These are phyloP conservation scores for Cynaeus angustus DNA, from an alignment of 2,888 invertebrate genomes.

Conservation along the genomic window DNA sequence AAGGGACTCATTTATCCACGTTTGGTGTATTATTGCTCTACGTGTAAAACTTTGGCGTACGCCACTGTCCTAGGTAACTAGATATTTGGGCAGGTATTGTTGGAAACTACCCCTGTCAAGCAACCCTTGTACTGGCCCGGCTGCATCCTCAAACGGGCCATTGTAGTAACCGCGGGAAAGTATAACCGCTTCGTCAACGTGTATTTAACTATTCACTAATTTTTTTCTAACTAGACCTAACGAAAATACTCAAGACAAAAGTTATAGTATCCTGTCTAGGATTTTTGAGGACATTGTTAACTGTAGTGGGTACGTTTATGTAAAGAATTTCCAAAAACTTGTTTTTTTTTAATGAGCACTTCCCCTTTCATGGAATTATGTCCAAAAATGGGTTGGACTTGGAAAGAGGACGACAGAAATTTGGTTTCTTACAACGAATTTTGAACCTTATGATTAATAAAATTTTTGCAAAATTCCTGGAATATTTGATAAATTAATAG, in stretches of 20 bases:
- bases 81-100: constrained; percentile 61
- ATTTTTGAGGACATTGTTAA: constrained; percentile 28
- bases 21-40: too few species aligned
- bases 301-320: background rate
- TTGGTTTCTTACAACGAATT: too few species aligned
- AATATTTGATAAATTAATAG: constrained; percentile 14
- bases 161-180: constrained; percentile 63
- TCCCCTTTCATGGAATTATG: constrained; percentile 20
- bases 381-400: background rate
- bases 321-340: constrained; percentile 20
- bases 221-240: constrained; percentile 35
- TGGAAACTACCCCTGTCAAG: constrained; percentile 57
- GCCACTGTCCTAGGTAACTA: constrained; percentile 61
- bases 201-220: constrained; percentile 41
- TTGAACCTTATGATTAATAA: too few species aligned
- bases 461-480: background rate
- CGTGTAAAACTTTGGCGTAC: constrained; percentile 47
- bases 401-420: background rate
- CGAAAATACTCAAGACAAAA: constrained; percentile 34
- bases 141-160: constrained; percentile 65
- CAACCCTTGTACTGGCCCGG: constrained; percentile 60
- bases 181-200: constrained; percentile 56
- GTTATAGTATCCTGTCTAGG: constrained; percentile 30
- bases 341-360: constrained; percentile 31
- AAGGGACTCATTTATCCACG: too few species aligned